Evolutionary conservation across 2,888 invertebrate genomes (phyloP), one percentile per base, ranked within the genome.

Genomic region (Pseudococcus viburni): DNA sequence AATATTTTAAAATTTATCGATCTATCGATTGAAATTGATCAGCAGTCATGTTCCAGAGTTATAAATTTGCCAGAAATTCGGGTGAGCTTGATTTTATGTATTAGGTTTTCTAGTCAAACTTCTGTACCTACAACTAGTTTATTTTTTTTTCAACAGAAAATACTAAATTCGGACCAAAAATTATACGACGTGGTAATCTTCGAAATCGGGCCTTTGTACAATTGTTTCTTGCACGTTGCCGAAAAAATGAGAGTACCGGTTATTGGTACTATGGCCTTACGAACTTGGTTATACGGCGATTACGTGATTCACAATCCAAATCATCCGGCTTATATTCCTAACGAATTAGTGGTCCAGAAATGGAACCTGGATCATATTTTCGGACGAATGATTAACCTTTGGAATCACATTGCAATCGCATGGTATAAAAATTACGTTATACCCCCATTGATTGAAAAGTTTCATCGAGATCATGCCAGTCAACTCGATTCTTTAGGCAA

Each of bases 51-150:
- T 8, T n/a, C 8, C 19, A n/a, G n/a, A 5, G n/a, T 59, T n/a
- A n/a, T 59, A 19, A 19, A 59, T 59, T 59, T 19, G n/a, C 59
- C 59, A 59, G 59, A 59, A 59, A 59, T 59, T n/a, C 59, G n/a
- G n/a, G 59, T 59, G n/a, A 59, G 59, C n/a, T n/a, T n/a, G n/a
- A n/a, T n/a, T n/a, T n/a, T n/a, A n/a, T n/a, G n/a, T n/a, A n/a
- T n/a, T n/a, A n/a, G n/a, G n/a, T n/a, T n/a, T n/a, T n/a, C n/a
- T n/a, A n/a, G n/a, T n/a, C n/a, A n/a, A n/a, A n/a, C n/a, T n/a
- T n/a, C n/a, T n/a, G n/a, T n/a, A n/a, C n/a, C n/a, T n/a, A n/a
- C n/a, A n/a, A n/a, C n/a, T n/a, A n/a, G n/a, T n/a, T n/a, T n/a
- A n/a, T n/a, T 55, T 12, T 9, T 55, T 55, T 55, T 55, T 17